Evolutionary conservation across 2,113 vertebrate genomes (phyloP).

Genomic region (Mesitornis unicolor): DNA sequence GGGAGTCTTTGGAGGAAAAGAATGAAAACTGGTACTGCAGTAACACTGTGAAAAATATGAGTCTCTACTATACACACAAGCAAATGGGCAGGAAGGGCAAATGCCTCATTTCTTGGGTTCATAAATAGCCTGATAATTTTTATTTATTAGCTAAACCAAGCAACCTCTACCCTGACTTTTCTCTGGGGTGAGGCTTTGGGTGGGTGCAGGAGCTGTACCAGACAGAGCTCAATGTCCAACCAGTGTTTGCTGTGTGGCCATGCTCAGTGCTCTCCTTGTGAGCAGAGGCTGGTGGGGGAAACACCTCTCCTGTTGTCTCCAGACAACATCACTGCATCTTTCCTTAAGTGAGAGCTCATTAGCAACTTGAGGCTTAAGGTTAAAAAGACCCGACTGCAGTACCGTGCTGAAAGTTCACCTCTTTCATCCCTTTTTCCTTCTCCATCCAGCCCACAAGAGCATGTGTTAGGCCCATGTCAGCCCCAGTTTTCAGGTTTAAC

Average conservation of each 20-base stretch:
- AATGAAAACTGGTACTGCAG: neutral
- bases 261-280: accelerated
- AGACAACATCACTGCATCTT: neutral
- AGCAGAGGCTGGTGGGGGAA: neutral
- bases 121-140: neutral
- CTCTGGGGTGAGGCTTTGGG: neutral
- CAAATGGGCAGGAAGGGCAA: neutral
- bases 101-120: neutral
- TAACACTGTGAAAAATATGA: neutral
- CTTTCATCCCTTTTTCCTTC: neutral
- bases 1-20: neutral
- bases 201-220: neutral
- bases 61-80: accelerated
- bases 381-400: neutral
- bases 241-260: accelerated
- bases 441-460: neutral
- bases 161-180: too few relatives aligned
- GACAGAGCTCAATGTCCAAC: neutral
- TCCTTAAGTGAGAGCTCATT: neutral
- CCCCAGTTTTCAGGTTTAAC: neutral
- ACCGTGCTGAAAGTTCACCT: neutral
- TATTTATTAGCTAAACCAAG: neutral
- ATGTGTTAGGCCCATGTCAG: neutral
- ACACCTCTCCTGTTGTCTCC: neutral
- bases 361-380: neutral